These are phyloP conservation scores for Ganaspis brasiliensis DNA, from an alignment of 2,888 invertebrate species.

Conservation along the genomic window DNA sequence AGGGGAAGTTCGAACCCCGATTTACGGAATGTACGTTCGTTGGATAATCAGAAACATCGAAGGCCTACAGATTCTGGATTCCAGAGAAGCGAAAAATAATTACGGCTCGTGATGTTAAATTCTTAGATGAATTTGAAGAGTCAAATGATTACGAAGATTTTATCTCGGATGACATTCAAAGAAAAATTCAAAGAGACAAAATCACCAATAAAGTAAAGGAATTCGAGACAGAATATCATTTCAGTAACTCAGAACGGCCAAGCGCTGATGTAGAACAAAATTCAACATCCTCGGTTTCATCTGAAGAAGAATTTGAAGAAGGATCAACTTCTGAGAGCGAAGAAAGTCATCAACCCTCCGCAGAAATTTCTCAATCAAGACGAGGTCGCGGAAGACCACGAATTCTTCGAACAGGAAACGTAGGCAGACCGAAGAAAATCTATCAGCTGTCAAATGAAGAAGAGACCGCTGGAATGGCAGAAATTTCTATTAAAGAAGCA, in stretches of 20 bases:
- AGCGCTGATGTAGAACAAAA: no score
- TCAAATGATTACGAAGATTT: constrained; percentile 2
- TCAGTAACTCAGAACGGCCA: no score
- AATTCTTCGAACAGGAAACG: not conserved
- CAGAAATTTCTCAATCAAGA: no score
- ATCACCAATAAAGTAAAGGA: no score
- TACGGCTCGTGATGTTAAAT: constrained; percentile 54
- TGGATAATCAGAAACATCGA: constrained; percentile 55
- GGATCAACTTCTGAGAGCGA: no score
- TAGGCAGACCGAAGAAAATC: not conserved
- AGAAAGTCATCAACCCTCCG: no score
- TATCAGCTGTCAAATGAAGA: not conserved
- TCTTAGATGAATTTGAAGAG: constrained; percentile 25
- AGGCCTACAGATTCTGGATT: constrained; percentile 56
- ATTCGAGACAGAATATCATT: no score
- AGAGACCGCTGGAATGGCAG: not conserved
- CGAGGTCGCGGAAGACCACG: not conserved
- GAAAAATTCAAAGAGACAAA: constrained; percentile 17
- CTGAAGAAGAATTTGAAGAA: no score
- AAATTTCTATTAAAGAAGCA: constrained; percentile 29
- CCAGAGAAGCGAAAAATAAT: constrained; percentile 39
- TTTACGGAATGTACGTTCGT: constrained; percentile 51
- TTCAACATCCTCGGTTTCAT: no score
- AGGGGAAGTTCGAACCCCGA: constrained; percentile 56
- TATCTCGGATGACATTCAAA: not conserved